Conservation (phyloP, 2,113 vertebrate species). For the Clupea harengus region DNA sequence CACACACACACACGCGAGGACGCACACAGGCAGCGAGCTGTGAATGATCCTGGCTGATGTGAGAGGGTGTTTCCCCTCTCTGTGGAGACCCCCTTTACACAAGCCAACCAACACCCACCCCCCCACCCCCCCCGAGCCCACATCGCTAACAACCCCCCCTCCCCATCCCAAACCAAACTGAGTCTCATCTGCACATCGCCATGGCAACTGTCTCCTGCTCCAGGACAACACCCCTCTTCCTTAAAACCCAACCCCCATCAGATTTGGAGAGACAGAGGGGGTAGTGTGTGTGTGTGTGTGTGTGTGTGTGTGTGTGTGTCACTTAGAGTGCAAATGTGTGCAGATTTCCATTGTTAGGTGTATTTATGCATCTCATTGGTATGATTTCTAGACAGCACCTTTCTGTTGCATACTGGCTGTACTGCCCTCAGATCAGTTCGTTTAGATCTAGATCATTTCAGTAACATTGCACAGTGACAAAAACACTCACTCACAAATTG, state of each 20-base stretch:
- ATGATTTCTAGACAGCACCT: background rate
- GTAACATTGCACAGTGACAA: background rate
- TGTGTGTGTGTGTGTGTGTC: slow-evolving; percentile 43
- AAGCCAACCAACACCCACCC: no score
- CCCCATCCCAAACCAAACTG: slow-evolving; percentile 55
- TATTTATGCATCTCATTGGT: slow-evolving; percentile 36
- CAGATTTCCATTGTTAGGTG: slow-evolving; percentile 57
- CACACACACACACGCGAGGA: slow-evolving; percentile 18
- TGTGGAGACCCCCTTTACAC: background rate
- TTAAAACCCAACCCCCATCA: slow-evolving; percentile 67
- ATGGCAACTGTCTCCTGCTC: slow-evolving; percentile 69
- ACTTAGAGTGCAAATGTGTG: slow-evolving; percentile 45
- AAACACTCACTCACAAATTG: background rate
- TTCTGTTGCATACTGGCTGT: background rate
- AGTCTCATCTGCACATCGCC: slow-evolving; percentile 65
- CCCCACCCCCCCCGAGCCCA: background rate
- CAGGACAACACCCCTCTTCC: slow-evolving; percentile 65
- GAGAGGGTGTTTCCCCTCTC: background rate
- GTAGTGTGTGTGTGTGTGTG: slow-evolving; percentile 25
- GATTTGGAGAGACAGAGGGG: background rate
- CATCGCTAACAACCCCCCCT: background rate
- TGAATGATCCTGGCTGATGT: slow-evolving; percentile 9
- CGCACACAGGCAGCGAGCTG: background rate
- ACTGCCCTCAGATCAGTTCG: background rate
- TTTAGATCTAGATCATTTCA: background rate